A percentile compares a stretch with the other conserved stretches of the same genome.
Conservation (phyloP, 2,888 invertebrate species). For the Macrophya alboannulata region DNA sequence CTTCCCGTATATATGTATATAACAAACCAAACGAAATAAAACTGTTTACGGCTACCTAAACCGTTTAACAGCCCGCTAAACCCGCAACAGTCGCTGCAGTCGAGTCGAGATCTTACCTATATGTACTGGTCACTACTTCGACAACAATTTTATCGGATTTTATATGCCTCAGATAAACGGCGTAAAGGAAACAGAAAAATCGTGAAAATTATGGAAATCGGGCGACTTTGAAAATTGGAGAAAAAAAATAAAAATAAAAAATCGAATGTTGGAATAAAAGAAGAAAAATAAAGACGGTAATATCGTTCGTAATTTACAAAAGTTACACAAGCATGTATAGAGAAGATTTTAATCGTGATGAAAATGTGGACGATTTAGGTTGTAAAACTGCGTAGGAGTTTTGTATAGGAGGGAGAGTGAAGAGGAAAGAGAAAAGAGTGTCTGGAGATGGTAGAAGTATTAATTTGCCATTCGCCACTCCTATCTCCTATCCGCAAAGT, state of each 20-base stretch:
- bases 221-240: background rate
- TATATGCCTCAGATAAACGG: background rate
- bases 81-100: constrained; percentile 51
- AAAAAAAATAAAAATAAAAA: background rate
- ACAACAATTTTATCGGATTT: constrained; percentile 19
- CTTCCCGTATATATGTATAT: background rate
- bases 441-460: constrained; percentile 45
- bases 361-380: background rate
- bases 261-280: background rate
- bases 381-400: background rate
- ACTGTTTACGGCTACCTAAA: constrained; percentile 52
- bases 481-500: constrained; percentile 53
- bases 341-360: background rate
- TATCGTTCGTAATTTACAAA: too few species aligned
- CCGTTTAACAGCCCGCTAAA: constrained; percentile 47
- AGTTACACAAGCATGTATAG: too few species aligned
- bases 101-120: constrained; percentile 19
- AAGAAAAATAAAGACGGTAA: too few species aligned
- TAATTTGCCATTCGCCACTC: constrained; percentile 54
- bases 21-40: constrained; percentile 43
- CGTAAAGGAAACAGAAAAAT: background rate
- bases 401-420: background rate
- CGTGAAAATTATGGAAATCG: background rate
- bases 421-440: constrained; percentile 10
- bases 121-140: background rate